phyloP scores from a whole-genome alignment of 2,113 vertebrate species.

The Nymphicus hollandicus region DNA sequence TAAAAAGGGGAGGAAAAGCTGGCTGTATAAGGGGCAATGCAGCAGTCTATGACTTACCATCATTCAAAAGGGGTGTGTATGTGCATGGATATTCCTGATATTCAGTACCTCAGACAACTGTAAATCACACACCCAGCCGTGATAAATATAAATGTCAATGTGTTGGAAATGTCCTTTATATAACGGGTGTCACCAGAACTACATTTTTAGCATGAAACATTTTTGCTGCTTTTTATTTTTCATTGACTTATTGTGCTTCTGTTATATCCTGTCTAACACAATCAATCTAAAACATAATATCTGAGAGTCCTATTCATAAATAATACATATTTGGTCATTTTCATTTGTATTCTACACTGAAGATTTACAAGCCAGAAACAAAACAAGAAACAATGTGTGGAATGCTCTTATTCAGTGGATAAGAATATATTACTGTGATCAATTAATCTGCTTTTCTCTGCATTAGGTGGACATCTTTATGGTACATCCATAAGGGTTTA shows the following conservation, averaged over 20 bases:
- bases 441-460: slow-evolving; percentile 64
- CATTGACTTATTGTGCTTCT: slow-evolving; percentile 49
- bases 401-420: slow-evolving; percentile 28
- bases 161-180: slow-evolving; percentile 21
- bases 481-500: slow-evolving; percentile 53
- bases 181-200: slow-evolving; percentile 43
- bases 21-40: slow-evolving; percentile 22
- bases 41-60: slow-evolving; percentile 47
- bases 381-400: slow-evolving; percentile 14
- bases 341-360: slow-evolving; percentile 52
- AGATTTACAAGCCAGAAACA: slow-evolving; percentile 64
- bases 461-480: slow-evolving; percentile 59
- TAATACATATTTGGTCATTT: slow-evolving; percentile 60
- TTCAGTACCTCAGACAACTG: slow-evolving; percentile 28
- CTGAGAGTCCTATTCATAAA: slow-evolving; percentile 63
- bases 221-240: slow-evolving; percentile 62
- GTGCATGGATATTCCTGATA: slow-evolving; percentile 44
- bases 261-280: slow-evolving; percentile 59
- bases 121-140: slow-evolving; percentile 22
- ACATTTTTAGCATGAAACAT: slow-evolving; percentile 63
- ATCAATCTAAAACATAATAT: slow-evolving; percentile 62
- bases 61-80: slow-evolving; percentile 35
- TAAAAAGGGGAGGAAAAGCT: slow-evolving; percentile 42
- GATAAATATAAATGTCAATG: slow-evolving; percentile 41
- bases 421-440: slow-evolving; percentile 59